phyloP scores from a whole-genome alignment of 2,113 vertebrate species.

The Neolamprologus ventralis region DNA sequence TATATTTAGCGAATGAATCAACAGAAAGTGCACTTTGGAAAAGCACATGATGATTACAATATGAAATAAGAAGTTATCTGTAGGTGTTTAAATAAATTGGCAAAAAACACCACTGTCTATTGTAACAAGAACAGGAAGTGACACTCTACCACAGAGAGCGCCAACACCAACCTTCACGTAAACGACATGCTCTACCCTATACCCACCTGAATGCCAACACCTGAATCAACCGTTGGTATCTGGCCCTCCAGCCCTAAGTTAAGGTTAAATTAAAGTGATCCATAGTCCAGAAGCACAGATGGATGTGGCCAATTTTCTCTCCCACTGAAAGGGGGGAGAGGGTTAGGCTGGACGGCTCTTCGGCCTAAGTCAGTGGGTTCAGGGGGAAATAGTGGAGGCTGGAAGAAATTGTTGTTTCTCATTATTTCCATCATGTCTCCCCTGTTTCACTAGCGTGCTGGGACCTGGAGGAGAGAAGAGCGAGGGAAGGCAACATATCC shows the following conservation, averaged over 20 bases:
- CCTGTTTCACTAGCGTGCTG: not conserved
- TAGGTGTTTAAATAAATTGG: not conserved
- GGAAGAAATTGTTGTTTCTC: not conserved
- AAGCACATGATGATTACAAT: not conserved
- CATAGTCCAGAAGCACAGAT: not conserved
- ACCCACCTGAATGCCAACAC: not conserved
- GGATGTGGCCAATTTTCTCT: not conserved
- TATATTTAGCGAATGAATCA: not conserved
- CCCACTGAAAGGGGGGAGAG: not conserved
- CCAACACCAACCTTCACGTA: not conserved
- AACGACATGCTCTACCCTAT: not conserved
- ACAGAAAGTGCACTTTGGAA: not conserved
- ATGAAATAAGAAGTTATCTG: not conserved
- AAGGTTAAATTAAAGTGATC: not conserved
- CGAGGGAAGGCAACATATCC: not conserved
- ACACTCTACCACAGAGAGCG: not conserved
- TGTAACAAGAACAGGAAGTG: not conserved
- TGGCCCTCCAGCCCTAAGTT: not conserved
- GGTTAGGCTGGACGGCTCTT: not conserved
- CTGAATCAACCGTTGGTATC: not conserved
- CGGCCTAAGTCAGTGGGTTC: not conserved
- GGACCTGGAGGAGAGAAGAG: not conserved
- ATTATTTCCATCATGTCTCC: not conserved
- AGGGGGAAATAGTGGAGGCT: not conserved
- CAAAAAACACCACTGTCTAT: not conserved